Base-by-base conservation (phyloP, 2,888 invertebrate species). In the Agriotes lineatus region DNA sequence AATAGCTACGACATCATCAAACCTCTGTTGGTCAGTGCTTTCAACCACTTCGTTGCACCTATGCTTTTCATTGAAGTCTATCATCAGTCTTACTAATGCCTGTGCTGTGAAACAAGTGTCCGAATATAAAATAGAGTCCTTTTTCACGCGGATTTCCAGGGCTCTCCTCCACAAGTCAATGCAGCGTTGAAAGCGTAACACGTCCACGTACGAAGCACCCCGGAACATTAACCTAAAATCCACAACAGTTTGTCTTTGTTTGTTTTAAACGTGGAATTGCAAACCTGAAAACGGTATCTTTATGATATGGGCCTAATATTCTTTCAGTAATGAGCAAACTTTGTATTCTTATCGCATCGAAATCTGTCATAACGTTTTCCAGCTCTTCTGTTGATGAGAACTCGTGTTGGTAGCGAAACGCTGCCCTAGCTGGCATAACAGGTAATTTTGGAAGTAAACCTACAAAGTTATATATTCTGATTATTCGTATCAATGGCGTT, bases 71-170 rank as follows among this genome's bases (percentile, higher is more conserved):
- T 89, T 88, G 77, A 90, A 87, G 83, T 93, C 93, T 75, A 95
- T 87, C 90, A 95, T 92, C 70, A 96, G 88, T 76, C 94, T 89
- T 69, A 96, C 93, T 59, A 96, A 86, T 18, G 96, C 95, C 85
- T 95, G 93, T 67, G 94, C 93, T 60, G 94, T 91, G 84, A 94
- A 95, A 82, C 93, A 92, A 48, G 96, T 93, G 84, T 96, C 96
- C 69, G 91, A 89, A 82, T 88, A 88, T 68, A 92, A 85, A 82
- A 93, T 89, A 58, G 95, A 90, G 85, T 94, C 93, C 81, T 91
- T 91, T 77, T 89, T 88, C 12, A 95, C 90, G 73, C 96, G 89
- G 71, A 96, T 88, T 82, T 93, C 90, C 63, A 96, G 87, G 59
- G 94, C 93, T 84, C 95, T 90, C 69, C 89, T 87, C 96, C 96